phyloP scores from a whole-genome alignment of 2,888 invertebrate genomes.

The Latrodectus elegans region DNA sequence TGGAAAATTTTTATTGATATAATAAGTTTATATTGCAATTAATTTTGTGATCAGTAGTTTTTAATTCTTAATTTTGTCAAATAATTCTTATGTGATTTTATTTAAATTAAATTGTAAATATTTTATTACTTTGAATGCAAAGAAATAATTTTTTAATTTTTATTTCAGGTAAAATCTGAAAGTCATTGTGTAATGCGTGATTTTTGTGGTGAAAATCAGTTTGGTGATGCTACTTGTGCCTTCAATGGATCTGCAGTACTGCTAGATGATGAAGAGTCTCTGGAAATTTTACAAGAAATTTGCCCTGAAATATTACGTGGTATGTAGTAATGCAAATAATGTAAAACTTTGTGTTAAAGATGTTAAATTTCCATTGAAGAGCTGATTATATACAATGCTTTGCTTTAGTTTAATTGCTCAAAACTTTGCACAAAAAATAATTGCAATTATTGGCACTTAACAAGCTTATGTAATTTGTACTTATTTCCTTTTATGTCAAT shows the following conservation, averaged over 20 bases:
- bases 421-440: no score
- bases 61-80: neutral
- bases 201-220: slow-evolving; percentile 66
- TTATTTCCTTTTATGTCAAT: no score
- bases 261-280: slow-evolving; percentile 64
- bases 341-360: no score
- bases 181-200: slow-evolving; percentile 68
- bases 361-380: no score
- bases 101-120: neutral
- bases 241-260: slow-evolving; percentile 64
- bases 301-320: slow-evolving; percentile 68
- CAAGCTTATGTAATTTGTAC: no score
- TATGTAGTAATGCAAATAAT: neutral
- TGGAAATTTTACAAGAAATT: slow-evolving; percentile 59
- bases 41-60: neutral
- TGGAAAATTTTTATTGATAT: no score
- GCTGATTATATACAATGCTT: no score
- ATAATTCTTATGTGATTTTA: neutral
- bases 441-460: no score
- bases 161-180: slow-evolving; percentile 40
- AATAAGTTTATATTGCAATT: neutral
- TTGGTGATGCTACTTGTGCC: slow-evolving; percentile 64
- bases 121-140: no score
- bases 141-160: neutral
- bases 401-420: no score